Conservation (phyloP, 2,113 vertebrate genomes). For the Cyanoramphus novaezelandiae region DNA sequence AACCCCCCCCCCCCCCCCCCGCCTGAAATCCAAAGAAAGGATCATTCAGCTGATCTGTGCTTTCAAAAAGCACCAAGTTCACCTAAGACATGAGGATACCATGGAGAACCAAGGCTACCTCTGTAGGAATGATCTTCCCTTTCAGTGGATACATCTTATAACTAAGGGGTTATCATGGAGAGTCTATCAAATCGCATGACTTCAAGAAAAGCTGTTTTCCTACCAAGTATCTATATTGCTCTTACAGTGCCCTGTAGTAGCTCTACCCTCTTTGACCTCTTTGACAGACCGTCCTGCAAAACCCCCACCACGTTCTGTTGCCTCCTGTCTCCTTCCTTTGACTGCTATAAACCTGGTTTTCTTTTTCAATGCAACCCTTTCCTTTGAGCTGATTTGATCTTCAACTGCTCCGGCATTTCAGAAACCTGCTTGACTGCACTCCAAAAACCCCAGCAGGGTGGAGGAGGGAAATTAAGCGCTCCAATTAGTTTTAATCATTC, state of each 20-base stretch:
- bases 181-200: background rate
- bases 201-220: background rate
- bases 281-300: background rate
- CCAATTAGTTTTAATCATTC: conserved; percentile 70
- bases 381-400: conserved; percentile 44
- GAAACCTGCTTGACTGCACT: conserved; percentile 58
- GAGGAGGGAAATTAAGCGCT: conserved; percentile 66
- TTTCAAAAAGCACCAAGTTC: background rate
- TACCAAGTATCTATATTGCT: background rate
- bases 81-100: background rate
- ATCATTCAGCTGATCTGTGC: background rate
- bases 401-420: conserved; percentile 38
- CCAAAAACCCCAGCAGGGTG: conserved; percentile 39
- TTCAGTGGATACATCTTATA: background rate
- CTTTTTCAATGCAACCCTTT: background rate
- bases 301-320: background rate
- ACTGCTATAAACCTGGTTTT: conserved; percentile 19
- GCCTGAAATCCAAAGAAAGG: background rate
- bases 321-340: background rate
- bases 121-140: background rate
- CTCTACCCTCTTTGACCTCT: background rate
- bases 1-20: background rate
- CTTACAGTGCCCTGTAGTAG: background rate
- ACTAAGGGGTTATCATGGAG: background rate
- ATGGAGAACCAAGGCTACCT: background rate